Base-by-base conservation (phyloP, 2,113 vertebrate genomes). In the Phalacrocorax carbo region DNA sequence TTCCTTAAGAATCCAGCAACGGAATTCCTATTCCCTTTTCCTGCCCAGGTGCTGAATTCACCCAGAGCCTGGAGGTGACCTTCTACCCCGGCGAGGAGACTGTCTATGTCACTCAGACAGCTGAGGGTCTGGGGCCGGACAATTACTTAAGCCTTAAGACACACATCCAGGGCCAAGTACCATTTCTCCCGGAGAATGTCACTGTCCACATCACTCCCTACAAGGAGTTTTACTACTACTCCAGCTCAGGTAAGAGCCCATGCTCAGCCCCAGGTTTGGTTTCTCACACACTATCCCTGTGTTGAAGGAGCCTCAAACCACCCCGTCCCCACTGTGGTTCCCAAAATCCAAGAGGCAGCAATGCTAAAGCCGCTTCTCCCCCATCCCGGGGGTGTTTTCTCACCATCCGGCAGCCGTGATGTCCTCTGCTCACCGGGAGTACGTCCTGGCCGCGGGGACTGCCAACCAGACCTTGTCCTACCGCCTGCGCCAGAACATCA, bases 11-110 rank as follows among this genome's bases (percentile, higher is more conserved):
- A 27, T 20, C 25, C 54, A 8, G 8, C 26, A 30, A 8, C 5
- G 1, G 1, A 48, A 64, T n/a, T n/a, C 19, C 38, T 8, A 6
- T 51, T 65, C 16, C 18, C 42, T 70, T 58, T 61, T 61, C 40
- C 30, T 85, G 40, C 6, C 38, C 94, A 99, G 99, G 99, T 3
- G 99, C 99, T 6, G 97, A 99, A 76, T 99, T 99, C 97, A 98
- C 90, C 14, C 99, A 99, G 75, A 97, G 65, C 9, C 97, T 98
- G n/a, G 98, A 99, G 82, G 96, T 99, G 62, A 98, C 98, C 7
- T 99, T 99, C 97, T 97, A 98, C 80, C 99, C 99, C 0, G 98
- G 99, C 4, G 98, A 98, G 86, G 98, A 99, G 97, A 98, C 38
- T 0, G 97, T 99, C 90, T 97, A 66, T 26, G 96, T 99, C 93